Base-by-base conservation (phyloP, 2,888 invertebrate genomes). In the Drymonia ruficornis region DNA sequence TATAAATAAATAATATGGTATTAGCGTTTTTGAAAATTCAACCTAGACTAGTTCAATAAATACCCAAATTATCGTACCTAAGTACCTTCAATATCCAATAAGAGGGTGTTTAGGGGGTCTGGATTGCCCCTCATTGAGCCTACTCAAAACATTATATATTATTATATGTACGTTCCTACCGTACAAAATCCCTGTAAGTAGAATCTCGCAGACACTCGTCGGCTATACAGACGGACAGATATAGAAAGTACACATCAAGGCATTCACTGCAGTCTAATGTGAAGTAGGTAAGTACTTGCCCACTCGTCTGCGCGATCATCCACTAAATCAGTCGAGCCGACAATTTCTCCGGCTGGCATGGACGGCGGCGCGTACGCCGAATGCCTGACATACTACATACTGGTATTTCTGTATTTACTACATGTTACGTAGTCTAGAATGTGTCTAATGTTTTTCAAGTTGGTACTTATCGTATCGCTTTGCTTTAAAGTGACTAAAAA, bases 321-420 rank as follows among this genome's bases (percentile, higher is more conserved):
- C 42, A 68, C 52, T 59, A 64, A 72, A 63, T 70, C 61, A 70
- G 53, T 49, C 50, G 45, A 48, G 52, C 55, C 59, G 55, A 65
- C 65, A 70, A 64, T 71, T 71, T 71, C 72, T 72, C 73, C 63
- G 55, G 51, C 56, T 50, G 29, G 50, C 50, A 47, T 55, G 54
- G 51, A 54, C 42, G 56, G 59, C 52, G 54, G 44, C 57, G 63
- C 62, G 56, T 61, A 62, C 61, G 46, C 34, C 46, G 55, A 49
- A 61, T 59, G 50, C 67, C 67, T 76, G 72, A 66, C 76, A 76
- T 34, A 70, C 59, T 6, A n/a, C n/a, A 57, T 67, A 56, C 45
- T 52, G 50, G 50, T 65, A 65, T 65, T 55, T 47, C 56, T 8
- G 56, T 56, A 59, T 55, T 51, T 65, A 56, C 50, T 56, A 42